Base-by-base conservation (phyloP, 2,113 vertebrate species). In the Spea multiplicata region DNA sequence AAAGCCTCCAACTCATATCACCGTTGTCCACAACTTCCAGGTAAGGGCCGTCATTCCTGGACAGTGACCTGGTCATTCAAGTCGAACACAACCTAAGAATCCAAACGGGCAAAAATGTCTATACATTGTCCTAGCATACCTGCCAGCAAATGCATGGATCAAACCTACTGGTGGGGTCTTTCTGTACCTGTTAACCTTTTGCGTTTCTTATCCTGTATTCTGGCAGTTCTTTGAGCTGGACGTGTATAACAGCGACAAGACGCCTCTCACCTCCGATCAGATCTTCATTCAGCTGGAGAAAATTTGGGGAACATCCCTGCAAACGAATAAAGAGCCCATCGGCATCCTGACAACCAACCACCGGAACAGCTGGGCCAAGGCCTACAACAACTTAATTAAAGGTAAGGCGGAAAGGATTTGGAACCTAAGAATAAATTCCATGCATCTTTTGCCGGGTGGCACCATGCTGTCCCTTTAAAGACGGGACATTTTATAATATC, bases 11-110 rank as follows among this genome's bases (percentile, higher is more conserved):
- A 91, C 88, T 3, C 96, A 99, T 80, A 94, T 99, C 87, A 96
- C 96, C 0, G 95, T 99, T 46, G 96, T 98, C 66, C 97, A 99
- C 88, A 99, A 99, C 89, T 98, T 96, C 87, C 97, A 99, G 94
- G 97, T 99, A 86, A 1, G 48, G 9, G 69, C 3, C 17, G 67
- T 9, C 14, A 57, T 47, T 8, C 50, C 46, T 30, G 30, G 30
- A 30, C 30, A 30, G 30, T 30, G 30, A 30, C 30, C 30, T 30
- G 30, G 30, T 30, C 30, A 30, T 30, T 30, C 30, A 30, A 30
- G 30, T 30, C 30, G 30, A 30, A 30, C 30, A 30, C 30, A 30
- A 30, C 30, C 1, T 30, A 30, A 30, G 30, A 30, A 30, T 30
- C 30, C 30, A 30, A 30, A 30, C 30, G 30, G 30, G 30, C 30